Evolutionary conservation across 2,888 invertebrate species (phyloP).

Genomic region (Thecophora atra): DNA sequence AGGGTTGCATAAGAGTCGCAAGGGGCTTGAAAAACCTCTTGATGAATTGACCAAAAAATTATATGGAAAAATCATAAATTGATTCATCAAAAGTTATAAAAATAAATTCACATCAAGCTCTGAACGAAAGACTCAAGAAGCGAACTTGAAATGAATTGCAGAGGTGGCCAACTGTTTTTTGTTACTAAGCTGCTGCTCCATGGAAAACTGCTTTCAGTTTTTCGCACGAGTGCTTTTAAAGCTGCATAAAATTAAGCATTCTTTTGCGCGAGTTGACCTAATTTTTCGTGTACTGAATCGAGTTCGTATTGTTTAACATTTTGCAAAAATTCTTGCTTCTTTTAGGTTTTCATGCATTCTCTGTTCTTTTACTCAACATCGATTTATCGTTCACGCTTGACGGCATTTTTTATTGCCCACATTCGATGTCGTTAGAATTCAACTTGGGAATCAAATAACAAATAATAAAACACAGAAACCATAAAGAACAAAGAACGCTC

Average conservation of each 20-base stretch:
- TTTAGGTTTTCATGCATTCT: neutral
- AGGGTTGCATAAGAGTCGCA: too few species aligned
- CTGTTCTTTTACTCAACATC: neutral
- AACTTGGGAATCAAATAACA: too few species aligned
- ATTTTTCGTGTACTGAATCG: neutral
- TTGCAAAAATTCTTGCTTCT: constrained; percentile 2
- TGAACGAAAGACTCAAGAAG: constrained; percentile 28
- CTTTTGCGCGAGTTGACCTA: neutral
- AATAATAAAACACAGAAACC: too few species aligned
- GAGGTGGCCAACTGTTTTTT: neutral
- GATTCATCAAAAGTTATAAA: too few species aligned
- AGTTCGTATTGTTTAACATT: neutral
- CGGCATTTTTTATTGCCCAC: constrained; percentile 6
- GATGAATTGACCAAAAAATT: too few species aligned
- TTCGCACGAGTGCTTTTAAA: constrained; percentile 4
- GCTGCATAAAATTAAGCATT: neutral
- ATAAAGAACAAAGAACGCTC: too few species aligned
- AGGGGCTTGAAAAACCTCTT: too few species aligned
- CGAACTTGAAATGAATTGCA: constrained; percentile 22
- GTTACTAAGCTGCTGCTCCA: too few species aligned
- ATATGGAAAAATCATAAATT: too few species aligned
- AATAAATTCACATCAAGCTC: too few species aligned
- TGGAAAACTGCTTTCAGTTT: neutral
- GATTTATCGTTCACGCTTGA: neutral
- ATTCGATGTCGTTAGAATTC: neutral